A percentile compares a stretch with the other conserved stretches of the same genome.
Evolutionary conservation across 1,140 invertebrate species (phyloP).

Genomic region (Stratiolaelaps scimitus): DNA sequence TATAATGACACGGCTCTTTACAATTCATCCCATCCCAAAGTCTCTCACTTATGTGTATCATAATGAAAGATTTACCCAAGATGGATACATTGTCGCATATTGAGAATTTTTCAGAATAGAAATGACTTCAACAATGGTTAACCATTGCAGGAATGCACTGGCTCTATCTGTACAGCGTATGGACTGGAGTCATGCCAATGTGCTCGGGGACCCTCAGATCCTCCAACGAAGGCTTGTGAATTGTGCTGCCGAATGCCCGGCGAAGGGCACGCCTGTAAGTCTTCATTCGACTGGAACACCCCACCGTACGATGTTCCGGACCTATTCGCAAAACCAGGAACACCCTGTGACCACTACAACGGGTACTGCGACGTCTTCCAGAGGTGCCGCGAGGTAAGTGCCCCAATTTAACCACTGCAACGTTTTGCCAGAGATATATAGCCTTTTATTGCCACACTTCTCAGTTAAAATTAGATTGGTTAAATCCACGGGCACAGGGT

Average conservation of each 20-base stretch:
- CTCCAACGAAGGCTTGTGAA: slow-evolving; percentile 70
- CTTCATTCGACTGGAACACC: slow-evolving; percentile 78
- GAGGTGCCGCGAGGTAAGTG: slow-evolving; percentile 41
- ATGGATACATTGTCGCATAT: too few species aligned
- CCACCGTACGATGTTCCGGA: slow-evolving; percentile 76
- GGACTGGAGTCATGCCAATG: slow-evolving; percentile 92
- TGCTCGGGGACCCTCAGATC: slow-evolving; percentile 54
- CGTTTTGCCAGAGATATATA: background rate
- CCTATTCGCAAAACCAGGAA: slow-evolving; percentile 81
- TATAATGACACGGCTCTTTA: too few species aligned
- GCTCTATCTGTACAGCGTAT: slow-evolving; percentile 80
- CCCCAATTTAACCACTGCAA: slow-evolving; percentile 1
- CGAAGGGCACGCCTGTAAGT: slow-evolving; percentile 62
- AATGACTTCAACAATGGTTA: too few species aligned
- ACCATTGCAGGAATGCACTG: slow-evolving; percentile 64
- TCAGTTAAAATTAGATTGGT: background rate
- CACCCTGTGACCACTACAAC: slow-evolving; percentile 42
- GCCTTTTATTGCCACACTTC: background rate
- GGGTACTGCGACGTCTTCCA: slow-evolving; percentile 29
- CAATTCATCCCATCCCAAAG: too few species aligned
- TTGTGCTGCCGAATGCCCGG: slow-evolving; percentile 74
- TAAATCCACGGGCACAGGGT: slow-evolving; percentile 2
- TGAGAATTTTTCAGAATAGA: too few species aligned
- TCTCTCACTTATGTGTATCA: too few species aligned
- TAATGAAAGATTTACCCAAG: too few species aligned